phyloP scores from a whole-genome alignment of 2,888 invertebrate genomes.

The Bruchidius siliquastri region DNA sequence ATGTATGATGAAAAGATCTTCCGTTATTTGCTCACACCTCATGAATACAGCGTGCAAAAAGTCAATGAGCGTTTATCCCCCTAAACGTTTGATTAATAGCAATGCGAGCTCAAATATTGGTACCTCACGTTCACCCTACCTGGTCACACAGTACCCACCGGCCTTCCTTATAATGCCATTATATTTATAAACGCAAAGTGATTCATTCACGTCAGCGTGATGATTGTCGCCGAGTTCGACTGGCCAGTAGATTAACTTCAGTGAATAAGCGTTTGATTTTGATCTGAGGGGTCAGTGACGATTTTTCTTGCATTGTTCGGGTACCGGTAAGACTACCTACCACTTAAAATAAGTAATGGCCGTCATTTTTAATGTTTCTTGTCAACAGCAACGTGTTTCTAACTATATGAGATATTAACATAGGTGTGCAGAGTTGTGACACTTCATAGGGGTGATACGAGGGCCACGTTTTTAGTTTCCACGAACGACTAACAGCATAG shows the following conservation, averaged over 20 bases:
- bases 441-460: too few relatives aligned
- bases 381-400: slow-evolving; percentile 22
- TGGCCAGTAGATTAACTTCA: background rate
- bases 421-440: too few relatives aligned
- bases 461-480: too few relatives aligned
- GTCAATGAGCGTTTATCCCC: slow-evolving; percentile 12
- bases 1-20: background rate
- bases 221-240: background rate
- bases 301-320: background rate
- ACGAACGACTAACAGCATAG: too few relatives aligned
- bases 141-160: background rate
- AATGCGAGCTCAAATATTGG: background rate
- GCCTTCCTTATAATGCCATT: background rate
- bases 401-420: background rate
- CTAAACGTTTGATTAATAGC: slow-evolving; percentile 16
- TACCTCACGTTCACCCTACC: background rate
- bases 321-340: slow-evolving; percentile 22
- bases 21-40: background rate
- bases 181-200: background rate
- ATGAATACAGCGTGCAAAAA: slow-evolving; percentile 9
- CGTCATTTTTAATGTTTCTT: slow-evolving; percentile 38
- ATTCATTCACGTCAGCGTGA: background rate
- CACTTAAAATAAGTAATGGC: slow-evolving; percentile 38
- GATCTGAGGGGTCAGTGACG: background rate
- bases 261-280: background rate